These are phyloP conservation scores for Eucera pruinosa DNA, from an alignment of 2,888 invertebrate genomes.

Conservation along the genomic window DNA sequence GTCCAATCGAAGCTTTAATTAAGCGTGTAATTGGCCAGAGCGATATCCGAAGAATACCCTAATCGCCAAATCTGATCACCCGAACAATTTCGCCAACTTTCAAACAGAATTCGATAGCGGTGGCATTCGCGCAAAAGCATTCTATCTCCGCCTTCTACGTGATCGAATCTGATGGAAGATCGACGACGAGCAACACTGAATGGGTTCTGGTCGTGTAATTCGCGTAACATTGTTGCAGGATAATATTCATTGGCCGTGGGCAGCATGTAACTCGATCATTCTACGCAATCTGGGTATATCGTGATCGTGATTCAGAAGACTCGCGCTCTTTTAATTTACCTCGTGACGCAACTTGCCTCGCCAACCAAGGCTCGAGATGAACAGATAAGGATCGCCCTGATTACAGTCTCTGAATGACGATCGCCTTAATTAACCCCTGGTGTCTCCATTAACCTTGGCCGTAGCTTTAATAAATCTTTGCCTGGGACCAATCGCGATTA, in stretches of 20 bases:
- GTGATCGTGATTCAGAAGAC: conserved; percentile 3
- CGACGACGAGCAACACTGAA: no score
- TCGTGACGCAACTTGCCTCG: conserved; percentile 27
- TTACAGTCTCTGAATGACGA: not conserved
- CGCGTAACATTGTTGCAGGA: not conserved
- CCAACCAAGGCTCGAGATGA: conserved; percentile 9
- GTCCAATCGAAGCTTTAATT: no score
- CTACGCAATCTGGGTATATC: no score
- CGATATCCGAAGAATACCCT: no score
- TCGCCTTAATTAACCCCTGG: not conserved
- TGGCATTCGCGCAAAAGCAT: no score
- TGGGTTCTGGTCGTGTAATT: not conserved
- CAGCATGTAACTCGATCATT: conserved; percentile 5
- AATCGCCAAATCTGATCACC: no score
- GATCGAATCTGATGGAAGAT: not conserved
- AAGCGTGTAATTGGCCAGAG: no score
- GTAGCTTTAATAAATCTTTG: not conserved
- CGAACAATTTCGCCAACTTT: no score
- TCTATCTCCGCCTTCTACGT: no score
- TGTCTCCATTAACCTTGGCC: not conserved
- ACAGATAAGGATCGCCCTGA: conserved; percentile 2
- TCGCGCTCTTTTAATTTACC: not conserved
- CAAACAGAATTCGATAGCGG: no score
- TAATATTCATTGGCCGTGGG: not conserved
- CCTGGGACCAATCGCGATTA: not conserved